Percentiles rank a stretch among this genome's conserved stretches.
Conservation (phyloP, 2,888 invertebrate genomes). For the Cantharis nigra region DNA sequence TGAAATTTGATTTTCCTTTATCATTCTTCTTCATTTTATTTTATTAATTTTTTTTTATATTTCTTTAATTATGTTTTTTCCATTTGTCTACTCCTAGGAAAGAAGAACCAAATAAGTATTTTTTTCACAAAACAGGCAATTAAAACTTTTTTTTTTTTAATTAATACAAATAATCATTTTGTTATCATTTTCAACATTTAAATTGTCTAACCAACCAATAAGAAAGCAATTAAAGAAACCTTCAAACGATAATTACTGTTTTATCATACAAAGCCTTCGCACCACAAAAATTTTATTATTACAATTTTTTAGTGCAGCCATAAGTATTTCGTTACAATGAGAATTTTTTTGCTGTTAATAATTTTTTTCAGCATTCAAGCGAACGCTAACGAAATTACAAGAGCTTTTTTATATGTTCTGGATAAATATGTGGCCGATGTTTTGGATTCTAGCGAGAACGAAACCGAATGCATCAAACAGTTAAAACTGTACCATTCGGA, state of each 20-base stretch:
- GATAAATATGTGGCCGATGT: neutral
- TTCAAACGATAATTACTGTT: neutral
- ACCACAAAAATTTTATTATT: neutral
- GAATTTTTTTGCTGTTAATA: neutral
- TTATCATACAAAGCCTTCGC: neutral
- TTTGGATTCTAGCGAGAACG: neutral
- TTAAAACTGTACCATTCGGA: neutral
- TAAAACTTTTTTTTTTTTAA: no score
- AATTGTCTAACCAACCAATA: neutral
- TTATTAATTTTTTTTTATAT: no score
- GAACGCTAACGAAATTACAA: neutral
- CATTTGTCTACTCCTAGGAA: no score
- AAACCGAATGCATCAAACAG: neutral
- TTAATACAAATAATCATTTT: neutral
- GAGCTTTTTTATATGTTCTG: neutral
- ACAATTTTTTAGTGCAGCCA: neutral
- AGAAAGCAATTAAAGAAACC: neutral
- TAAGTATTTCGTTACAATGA: neutral
- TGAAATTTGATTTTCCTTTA: no score
- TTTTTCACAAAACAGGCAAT: no score
- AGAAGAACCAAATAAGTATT: no score
- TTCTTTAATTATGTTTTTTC: no score
- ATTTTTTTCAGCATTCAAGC: neutral
- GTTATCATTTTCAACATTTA: neutral
- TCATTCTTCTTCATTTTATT: no score